Evolutionary conservation across 1,140 invertebrate genomes (phyloP), one percentile per base, ranked within the genome.

Genomic region (Apis laboriosa): DNA sequence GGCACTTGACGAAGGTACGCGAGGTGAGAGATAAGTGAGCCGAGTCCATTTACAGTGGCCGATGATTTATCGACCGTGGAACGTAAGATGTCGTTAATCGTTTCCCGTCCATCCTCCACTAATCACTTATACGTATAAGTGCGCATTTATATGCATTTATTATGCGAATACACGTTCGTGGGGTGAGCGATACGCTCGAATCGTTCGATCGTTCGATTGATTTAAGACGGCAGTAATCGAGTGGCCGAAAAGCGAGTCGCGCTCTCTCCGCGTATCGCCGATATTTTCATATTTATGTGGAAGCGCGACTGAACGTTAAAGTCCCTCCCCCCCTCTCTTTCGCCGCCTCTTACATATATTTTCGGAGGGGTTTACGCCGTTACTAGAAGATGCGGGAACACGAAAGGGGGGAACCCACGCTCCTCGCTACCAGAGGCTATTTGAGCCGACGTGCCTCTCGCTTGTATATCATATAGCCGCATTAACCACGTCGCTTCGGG

Each of bases 381-480:
- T 85, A 77, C 78, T 80, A 83, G 81, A 51, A 78, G 64, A 49
- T 56, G 9, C 28, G 49, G 49, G 75, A 55, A 64, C 75, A 64
- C 66, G 76, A 86, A 85, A 85, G 80, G 53, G 80, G 53, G 67
- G 60, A 72, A 43, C 82, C 64, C 51, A 64, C 55, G 66, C 17
- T 70, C 67, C 74, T 64, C 49, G 82, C 66, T 72, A 89, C 83
- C 86, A 75, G 78, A 51, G 83, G 89, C 88, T 90, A 85, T 86
- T 91, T 85, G 84, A 83, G 66, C 83, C 78, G 79, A 84, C 83
- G 73, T 86, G 84, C 79, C 84, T 86, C 68, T 71, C 86, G 82
- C 83, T 76, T 89, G 85, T 90, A 91, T 89, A 90, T 91, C 89
- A 91, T 90, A 88, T 89, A 85, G 86, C 89, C 89, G 87, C 91